A percentile compares a stretch with the other conserved stretches of the same genome.
These are phyloP conservation scores for Xanthia icteritia DNA, from an alignment of 2,888 invertebrate species.

Conservation along the genomic window DNA sequence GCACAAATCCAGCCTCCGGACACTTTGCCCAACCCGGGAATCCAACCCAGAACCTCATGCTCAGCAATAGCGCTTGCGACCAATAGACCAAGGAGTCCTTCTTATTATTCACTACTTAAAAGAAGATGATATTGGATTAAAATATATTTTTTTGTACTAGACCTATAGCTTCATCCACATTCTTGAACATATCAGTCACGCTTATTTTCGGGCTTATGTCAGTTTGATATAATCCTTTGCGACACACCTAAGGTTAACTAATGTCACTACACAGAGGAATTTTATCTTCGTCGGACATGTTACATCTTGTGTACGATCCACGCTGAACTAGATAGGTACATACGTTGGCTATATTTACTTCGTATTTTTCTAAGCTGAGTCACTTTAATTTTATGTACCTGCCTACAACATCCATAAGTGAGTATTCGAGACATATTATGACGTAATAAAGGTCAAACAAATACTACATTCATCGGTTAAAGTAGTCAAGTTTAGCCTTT, in stretches of 20 bases:
- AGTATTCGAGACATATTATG: background rate
- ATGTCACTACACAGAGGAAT: slow-evolving; percentile 42
- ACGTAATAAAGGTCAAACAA: background rate
- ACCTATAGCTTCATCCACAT: background rate
- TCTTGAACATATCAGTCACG: slow-evolving; percentile 17
- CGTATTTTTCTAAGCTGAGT: background rate
- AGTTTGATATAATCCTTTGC: slow-evolving; percentile 39
- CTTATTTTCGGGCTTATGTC: slow-evolving; percentile 30
- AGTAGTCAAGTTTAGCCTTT: background rate
- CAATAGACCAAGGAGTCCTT: too few species aligned
- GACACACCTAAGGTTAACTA: slow-evolving; percentile 37
- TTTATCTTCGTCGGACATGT: slow-evolving; percentile 36
- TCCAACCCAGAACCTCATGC: too few species aligned
- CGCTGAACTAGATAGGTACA: background rate
- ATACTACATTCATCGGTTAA: background rate
- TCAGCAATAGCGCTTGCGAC: too few species aligned
- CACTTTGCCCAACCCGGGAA: too few species aligned
- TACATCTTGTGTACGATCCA: slow-evolving; percentile 7
- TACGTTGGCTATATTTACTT: background rate
- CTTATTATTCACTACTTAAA: background rate
- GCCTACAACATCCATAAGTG: background rate
- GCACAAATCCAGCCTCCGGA: too few species aligned
- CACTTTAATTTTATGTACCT: background rate
- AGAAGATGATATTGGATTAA: background rate
- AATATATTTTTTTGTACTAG: background rate